Evolutionary conservation across 2,797 vertebrate genomes (phyloP), one percentile per base, ranked within the genome.

Genomic region (Pipistrellus pipistrellus): DNA sequence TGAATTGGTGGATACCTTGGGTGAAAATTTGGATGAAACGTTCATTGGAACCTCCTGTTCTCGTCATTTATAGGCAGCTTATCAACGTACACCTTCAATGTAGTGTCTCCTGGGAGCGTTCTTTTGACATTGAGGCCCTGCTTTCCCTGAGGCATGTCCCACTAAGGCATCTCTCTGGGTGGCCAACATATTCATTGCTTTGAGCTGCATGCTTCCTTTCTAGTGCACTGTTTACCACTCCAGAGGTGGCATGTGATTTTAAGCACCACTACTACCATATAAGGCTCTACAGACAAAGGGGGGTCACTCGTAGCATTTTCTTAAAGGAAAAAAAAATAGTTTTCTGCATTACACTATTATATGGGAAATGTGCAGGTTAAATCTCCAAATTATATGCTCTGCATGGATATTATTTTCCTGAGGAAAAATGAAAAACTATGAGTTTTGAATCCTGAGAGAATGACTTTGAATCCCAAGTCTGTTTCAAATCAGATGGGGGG

Each of bases 11-110:
- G 69, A 48, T 73, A 53, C 17, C 30, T 69, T 59, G 81, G 53
- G 77, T 83, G 35, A 95, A 85, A 92, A 92, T 86, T 10, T 38
- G 23, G 15, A 17, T n/a, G 62, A n/a, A 64, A 17, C 38, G 21
- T 62, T 62, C 59, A 62, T 18, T 88, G 57, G 78, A 85, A 51
- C 12, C 27, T 59, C 78, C 32, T n/a, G 6, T 23, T 38, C 41
- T 9, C 41, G 32, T 66, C 62, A 78, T 21, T 80, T 69, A 78
- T 23, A 35, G 32, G 30, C 38, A 80, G n/a, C 30, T 85, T 57
- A 25, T 13, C 14, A 51, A 90, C 81, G 38, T 8, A 71, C 13
- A 76, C 5, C n/a, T 90, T 30, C 15, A 1, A n/a, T 7, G 27
- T 11, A 59, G 46, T 17, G 4, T 27, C 27, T 30, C 23, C 15